Evolutionary conservation across 2,113 vertebrate species (phyloP).

Genomic region (Neodon shergylaensis): DNA sequence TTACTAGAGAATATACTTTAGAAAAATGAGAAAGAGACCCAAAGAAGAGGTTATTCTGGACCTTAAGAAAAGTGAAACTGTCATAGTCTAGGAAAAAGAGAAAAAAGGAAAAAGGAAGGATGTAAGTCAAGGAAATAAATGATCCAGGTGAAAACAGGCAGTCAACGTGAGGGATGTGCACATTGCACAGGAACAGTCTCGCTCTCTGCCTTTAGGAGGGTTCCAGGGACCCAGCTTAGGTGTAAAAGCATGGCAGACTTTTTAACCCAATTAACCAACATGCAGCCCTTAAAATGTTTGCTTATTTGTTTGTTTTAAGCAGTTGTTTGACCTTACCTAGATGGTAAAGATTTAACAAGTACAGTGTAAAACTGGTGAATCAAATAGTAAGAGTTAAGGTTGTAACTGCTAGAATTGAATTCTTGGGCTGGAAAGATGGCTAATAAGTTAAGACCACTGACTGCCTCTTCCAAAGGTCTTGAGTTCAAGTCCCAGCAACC

Average conservation of each 20-base stretch:
- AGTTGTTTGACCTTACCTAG: constrained; percentile 2
- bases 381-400: neutral
- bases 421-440: neutral
- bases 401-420: constrained; percentile 25
- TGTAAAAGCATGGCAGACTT: neutral
- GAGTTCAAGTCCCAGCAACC: too few relatives aligned
- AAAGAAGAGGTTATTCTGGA: neutral
- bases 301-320: constrained; percentile 19
- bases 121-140: neutral
- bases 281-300: neutral
- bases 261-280: neutral
- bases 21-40: constrained; percentile 23
- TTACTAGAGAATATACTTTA: constrained; percentile 16
- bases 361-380: neutral
- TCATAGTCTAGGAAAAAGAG: neutral
- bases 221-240: neutral
- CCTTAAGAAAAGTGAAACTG: neutral
- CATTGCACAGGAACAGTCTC: neutral
- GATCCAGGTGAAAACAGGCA: neutral
- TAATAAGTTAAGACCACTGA: too few relatives aligned
- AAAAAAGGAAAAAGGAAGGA: neutral
- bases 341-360: neutral
- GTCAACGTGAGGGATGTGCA: neutral
- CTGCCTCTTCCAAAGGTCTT: too few relatives aligned
- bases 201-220: neutral